Evolutionary conservation across 2,888 invertebrate genomes (phyloP), one percentile per base, ranked within the genome.

Genomic region (Thalpophila matura): DNA sequence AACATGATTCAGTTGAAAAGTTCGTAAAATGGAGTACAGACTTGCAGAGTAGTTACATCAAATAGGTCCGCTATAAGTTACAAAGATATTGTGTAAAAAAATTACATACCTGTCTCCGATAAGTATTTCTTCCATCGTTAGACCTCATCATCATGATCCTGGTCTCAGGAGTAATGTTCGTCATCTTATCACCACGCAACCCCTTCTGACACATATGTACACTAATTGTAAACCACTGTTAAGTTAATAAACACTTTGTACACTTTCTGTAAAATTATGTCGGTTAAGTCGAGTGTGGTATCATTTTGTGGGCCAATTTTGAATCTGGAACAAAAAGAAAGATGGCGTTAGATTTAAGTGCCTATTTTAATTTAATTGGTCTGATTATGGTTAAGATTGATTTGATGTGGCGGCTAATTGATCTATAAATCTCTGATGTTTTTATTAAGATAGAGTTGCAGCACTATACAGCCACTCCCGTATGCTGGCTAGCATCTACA

Each of bases 121-220:
- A 94, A 31, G 83, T 91, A 58, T 87, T 88, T 38, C 90, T 89
- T 33, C 90, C 92, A 62, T 92, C 90, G 9, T 80, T 86, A 2
- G 91, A 84, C 78, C 93, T 81, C 89, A 92, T 89, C 86, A 94
- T 94, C 91, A 94, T 95, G 27, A 94, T 91, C 72, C 94, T 89
- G 16, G 94, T 92, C 74, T 95, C 95, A 24, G 93, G 93, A 18
- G 88, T 88, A 74, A 93, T 91, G 86, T 91, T 94, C 80, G 93
- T 93, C 94, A 94, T 94, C 80, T 91, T 93, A 65, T 86, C 75
- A 83, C 81, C 38, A 86, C 83, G 46, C 81, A 77, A 26, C 74
- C 78, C 82, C 70, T 92, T 94, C 65, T 93, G 92, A 84, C 92
- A 89, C 94, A 94, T 94, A 81, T 50, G 62, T 74, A 86, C 77